A percentile compares a stretch with the other conserved stretches of the same genome.
Conservation (phyloP, 1,140 invertebrate genomes). For the Ruditapes philippinarum region DNA sequence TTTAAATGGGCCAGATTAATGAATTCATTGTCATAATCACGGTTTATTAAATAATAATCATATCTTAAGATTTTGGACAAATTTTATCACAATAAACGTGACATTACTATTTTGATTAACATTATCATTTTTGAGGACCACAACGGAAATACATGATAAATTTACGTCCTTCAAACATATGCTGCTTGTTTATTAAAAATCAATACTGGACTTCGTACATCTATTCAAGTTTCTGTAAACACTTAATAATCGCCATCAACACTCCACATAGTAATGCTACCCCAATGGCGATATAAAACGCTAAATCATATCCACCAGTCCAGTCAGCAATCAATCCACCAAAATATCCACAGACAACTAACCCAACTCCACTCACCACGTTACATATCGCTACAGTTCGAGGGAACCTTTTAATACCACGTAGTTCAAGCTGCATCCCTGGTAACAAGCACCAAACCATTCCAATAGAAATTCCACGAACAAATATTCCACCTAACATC, state of each 20-base stretch:
- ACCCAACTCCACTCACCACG: background rate
- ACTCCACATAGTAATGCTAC: background rate
- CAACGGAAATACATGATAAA: too few species aligned
- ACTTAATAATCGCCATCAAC: background rate
- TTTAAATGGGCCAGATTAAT: too few species aligned
- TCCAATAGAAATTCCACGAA: conserved; percentile 52
- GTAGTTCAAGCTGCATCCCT: conserved; percentile 35
- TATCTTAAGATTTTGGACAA: too few species aligned
- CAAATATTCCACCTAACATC: conserved; percentile 22
- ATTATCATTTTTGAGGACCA: too few species aligned
- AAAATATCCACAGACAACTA: conserved; percentile 31
- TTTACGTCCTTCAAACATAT: too few species aligned
- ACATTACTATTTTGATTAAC: too few species aligned
- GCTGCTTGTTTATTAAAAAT: too few species aligned
- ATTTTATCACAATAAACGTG: too few species aligned
- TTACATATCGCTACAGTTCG: conserved; percentile 44
- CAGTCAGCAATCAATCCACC: conserved; percentile 28
- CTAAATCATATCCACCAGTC: conserved; percentile 43
- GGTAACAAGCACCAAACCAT: background rate
- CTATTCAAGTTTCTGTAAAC: conserved; percentile 8
- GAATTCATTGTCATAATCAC: too few species aligned
- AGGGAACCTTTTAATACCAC: conserved; percentile 31
- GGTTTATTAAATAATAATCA: too few species aligned
- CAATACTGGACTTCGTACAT: too few species aligned
- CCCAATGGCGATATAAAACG: conserved; percentile 40